Conservation (phyloP, 2,797 vertebrate species). For the Macropus fuliginosus region DNA sequence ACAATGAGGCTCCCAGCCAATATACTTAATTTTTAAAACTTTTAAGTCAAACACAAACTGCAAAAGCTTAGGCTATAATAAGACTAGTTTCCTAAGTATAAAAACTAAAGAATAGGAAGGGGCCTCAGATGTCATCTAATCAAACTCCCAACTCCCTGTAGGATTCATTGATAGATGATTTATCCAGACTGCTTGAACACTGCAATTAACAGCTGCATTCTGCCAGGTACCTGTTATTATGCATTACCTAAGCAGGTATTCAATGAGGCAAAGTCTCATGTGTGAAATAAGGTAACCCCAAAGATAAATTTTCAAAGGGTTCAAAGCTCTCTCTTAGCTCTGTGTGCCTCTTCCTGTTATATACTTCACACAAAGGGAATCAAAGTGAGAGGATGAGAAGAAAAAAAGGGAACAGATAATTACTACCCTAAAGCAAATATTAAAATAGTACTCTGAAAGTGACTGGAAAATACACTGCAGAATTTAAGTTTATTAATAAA, state of each 20-base stretch:
- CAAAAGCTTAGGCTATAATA: neutral
- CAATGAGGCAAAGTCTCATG: neutral
- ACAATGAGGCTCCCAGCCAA: neutral
- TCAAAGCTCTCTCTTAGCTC: neutral
- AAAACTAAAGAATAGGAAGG: neutral
- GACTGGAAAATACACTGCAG: neutral
- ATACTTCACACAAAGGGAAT: neutral
- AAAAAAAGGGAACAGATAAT: neutral
- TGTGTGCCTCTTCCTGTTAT: neutral
- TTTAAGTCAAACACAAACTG: neutral
- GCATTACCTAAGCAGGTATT: neutral
- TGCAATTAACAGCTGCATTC: neutral
- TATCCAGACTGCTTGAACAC: neutral
- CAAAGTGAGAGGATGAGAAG: neutral
- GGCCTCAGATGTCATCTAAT: neutral
- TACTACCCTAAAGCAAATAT: neutral
- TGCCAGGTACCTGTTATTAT: neutral
- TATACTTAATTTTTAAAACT: neutral
- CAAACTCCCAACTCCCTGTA: neutral
- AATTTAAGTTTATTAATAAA: neutral
- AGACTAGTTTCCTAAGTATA: neutral
- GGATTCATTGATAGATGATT: too few species aligned
- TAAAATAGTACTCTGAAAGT: neutral
- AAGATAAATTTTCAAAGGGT: neutral
- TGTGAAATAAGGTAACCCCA: neutral